phyloP scores from a whole-genome alignment of 2,888 invertebrate species.

The Catocala fraxini region DNA sequence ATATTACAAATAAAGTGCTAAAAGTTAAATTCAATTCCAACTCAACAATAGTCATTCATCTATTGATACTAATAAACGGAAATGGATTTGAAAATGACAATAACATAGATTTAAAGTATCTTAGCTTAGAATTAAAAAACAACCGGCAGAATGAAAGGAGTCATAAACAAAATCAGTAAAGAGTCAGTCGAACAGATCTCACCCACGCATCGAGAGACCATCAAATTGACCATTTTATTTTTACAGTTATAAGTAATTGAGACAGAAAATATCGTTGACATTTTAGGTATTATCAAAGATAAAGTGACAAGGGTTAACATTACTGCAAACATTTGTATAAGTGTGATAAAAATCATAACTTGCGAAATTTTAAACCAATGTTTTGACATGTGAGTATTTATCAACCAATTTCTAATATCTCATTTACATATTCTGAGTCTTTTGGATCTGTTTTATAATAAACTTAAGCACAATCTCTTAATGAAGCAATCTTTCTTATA shows the following conservation, averaged over 20 bases:
- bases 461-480: no score
- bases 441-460: no score
- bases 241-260: slow-evolving; percentile 44
- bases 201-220: slow-evolving; percentile 46
- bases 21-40: slow-evolving; percentile 4
- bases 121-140: slow-evolving; percentile 13
- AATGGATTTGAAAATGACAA: slow-evolving; percentile 13
- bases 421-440: not conserved
- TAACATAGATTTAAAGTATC: slow-evolving; percentile 9
- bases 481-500: no score
- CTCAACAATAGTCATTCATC: slow-evolving; percentile 11
- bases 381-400: slow-evolving; percentile 34
- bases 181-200: slow-evolving; percentile 44
- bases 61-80: slow-evolving; percentile 7
- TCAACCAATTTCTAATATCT: not conserved
- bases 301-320: slow-evolving; percentile 35
- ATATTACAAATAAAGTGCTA: slow-evolving; percentile 3
- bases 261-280: slow-evolving; percentile 40
- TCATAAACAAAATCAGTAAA: slow-evolving; percentile 20
- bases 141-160: slow-evolving; percentile 6
- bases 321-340: slow-evolving; percentile 28
- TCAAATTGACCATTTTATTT: slow-evolving; percentile 50
- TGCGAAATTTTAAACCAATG: slow-evolving; percentile 4
- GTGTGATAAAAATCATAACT: slow-evolving; percentile 12
- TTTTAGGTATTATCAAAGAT: slow-evolving; percentile 36